phyloP scores from a whole-genome alignment of 2,888 invertebrate species.

The Asteroscopus sphinx region DNA sequence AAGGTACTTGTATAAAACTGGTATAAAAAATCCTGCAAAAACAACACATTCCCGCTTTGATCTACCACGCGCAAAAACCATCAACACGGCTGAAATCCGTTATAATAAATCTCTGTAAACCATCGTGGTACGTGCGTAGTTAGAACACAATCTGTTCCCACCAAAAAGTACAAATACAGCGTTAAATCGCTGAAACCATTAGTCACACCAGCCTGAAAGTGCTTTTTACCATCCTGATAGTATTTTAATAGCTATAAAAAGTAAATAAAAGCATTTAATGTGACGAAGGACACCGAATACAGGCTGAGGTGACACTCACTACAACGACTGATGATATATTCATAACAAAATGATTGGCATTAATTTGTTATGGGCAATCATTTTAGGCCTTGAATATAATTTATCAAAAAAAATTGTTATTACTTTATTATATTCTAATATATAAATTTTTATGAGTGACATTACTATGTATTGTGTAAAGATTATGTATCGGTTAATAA shows the following conservation, averaged over 20 bases:
- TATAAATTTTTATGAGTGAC: no score
- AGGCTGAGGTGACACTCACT: constrained; percentile 7
- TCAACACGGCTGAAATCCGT: not conserved
- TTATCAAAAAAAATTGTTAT: no score
- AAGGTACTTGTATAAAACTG: no score
- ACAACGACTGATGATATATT: no score
- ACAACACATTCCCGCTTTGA: no score
- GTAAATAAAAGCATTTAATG: constrained; percentile 23
- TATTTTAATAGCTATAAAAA: constrained; percentile 48
- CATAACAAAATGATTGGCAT: no score
- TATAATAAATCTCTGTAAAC: constrained; percentile 18
- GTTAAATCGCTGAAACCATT: constrained; percentile 42
- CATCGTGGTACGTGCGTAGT: constrained; percentile 7
- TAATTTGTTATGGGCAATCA: constrained; percentile 4
- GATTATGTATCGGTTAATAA: no score
- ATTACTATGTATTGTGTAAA: no score
- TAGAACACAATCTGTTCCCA: constrained; percentile 5
- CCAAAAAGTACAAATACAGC: constrained; percentile 23
- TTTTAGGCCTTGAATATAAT: no score
- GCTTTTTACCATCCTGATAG: constrained; percentile 47
- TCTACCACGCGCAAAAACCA: not conserved
- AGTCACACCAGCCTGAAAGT: constrained; percentile 26
- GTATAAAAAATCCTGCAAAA: no score
- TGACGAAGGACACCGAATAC: constrained; percentile 5
- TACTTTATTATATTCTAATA: no score